Base-by-base conservation (phyloP, 2,797 vertebrate species). In the Gambelia wislizenii region DNA sequence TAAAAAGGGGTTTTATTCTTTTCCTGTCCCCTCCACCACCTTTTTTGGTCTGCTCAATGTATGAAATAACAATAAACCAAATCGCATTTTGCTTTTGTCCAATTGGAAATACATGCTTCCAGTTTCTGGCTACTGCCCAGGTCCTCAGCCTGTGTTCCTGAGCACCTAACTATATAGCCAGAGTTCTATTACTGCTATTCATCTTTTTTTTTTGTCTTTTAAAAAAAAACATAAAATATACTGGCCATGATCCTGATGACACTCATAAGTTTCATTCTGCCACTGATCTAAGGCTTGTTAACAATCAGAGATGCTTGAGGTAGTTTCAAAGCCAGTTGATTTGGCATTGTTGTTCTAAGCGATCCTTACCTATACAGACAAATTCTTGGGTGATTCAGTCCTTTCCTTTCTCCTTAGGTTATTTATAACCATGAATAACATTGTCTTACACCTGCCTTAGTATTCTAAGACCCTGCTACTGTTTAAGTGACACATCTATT, bases 401-500 rank as follows among this genome's bases (percentile, higher is more conserved):
- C 56, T 75, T 69, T 78, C 70, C 56, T 4, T 3, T 42, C 33
- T 61, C 78, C 75, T 79, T 39, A 44, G 27, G 52, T 44, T 84
- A 84, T 47, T 69, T 83, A 59, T 27, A 84, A 84, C 84, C 39
- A 69, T n/a, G 27, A 67, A 54, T 14, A 52, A 8, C n/a, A 56
- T 33, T 88, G 6, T 12, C 1, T 89, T 27, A 70, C 20, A 59
- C 36, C 75, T 61, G 79, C 30, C 49, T n/a, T 69, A 59, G 39
- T 20, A 77, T n/a, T 59, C 14, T 52, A 30, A 76, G 42, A 77
- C 10, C 13, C 13, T 52, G 61, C 16, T 84, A 25, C 56, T 78
- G 39, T 89, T 88, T 70, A 44, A 69, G 36, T 47, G 33, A 54
- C 61, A 74, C 25, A 16, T 84, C 36, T 70, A 10, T 89, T 83